phyloP scores from a whole-genome alignment of 2,888 invertebrate genomes.

The Anagyrus pseudococci region DNA sequence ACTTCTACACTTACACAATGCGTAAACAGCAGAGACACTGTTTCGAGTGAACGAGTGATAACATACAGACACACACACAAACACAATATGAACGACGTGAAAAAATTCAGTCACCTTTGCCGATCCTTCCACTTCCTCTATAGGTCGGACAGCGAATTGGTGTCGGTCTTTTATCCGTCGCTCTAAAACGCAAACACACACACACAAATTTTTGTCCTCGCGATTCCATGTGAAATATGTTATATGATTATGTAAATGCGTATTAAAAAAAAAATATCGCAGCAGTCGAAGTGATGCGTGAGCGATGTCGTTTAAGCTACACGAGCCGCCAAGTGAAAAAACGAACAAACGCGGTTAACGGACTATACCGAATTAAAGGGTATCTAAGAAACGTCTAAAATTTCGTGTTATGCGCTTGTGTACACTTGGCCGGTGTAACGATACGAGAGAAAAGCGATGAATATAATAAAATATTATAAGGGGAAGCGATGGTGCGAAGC shows the following conservation, averaged over 20 bases:
- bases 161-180: constrained; percentile 13
- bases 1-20: no score
- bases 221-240: constrained; percentile 33
- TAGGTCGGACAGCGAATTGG: constrained; percentile 16
- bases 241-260: constrained; percentile 26
- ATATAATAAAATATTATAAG: not conserved
- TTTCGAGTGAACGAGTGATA: not conserved
- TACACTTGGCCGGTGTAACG: no score
- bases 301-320: no score
- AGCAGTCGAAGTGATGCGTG: no score
- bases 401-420: no score
- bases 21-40: not conserved
- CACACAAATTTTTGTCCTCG: constrained; percentile 25
- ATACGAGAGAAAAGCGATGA: not conserved
- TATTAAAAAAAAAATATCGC: no score
- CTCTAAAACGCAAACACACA: constrained; percentile 1
- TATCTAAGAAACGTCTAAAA: no score
- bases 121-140: constrained; percentile 33
- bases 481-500: not conserved
- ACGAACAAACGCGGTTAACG: not conserved
- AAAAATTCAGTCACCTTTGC: constrained; percentile 5
- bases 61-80: not conserved
- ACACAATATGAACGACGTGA: not conserved
- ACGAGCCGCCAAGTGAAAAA: no score
- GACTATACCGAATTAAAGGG: no score